phyloP scores from a whole-genome alignment of 2,113 vertebrate genomes.

The Pterocles orientalis region DNA sequence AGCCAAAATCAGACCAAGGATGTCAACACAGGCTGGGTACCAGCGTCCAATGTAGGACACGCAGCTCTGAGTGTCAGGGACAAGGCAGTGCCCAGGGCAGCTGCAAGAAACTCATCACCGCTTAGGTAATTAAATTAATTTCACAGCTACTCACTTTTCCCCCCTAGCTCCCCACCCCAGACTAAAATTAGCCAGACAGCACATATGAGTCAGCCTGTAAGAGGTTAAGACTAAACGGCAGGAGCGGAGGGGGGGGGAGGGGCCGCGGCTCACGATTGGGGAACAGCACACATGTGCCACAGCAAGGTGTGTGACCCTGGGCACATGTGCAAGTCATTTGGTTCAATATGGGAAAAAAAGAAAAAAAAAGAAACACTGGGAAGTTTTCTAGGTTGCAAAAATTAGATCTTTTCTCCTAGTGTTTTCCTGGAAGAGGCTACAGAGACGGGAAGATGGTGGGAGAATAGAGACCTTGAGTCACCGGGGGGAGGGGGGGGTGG shows the following conservation, averaged over 20 bases:
- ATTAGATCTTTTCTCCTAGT: neutral
- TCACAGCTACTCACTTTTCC: slow-evolving; percentile 50
- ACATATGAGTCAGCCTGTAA: slow-evolving; percentile 50
- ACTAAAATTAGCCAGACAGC: slow-evolving; percentile 65
- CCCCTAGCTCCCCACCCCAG: slow-evolving; percentile 1
- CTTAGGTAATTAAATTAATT: slow-evolving; percentile 69
- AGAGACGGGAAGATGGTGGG: neutral
- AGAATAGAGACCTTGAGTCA: slow-evolving; percentile 31
- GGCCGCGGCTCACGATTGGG: neutral
- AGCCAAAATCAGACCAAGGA: neutral
- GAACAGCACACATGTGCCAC: neutral
- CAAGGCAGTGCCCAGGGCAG: neutral
- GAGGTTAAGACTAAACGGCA: slow-evolving; percentile 24
- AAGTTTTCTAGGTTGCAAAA: neutral
- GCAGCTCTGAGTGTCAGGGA: neutral
- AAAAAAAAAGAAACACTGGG: neutral
- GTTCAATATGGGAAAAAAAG: neutral
- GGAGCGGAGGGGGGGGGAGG: neutral
- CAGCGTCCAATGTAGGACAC: neutral
- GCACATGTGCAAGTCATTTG: accelerated
- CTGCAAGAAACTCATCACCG: neutral
- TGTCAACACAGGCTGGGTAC: neutral
- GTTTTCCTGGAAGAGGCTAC: neutral
- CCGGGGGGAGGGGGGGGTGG: neutral
- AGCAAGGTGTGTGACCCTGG: neutral